Base-by-base conservation (phyloP, 2,113 vertebrate genomes). In the Zosterops hypoxanthus region DNA sequence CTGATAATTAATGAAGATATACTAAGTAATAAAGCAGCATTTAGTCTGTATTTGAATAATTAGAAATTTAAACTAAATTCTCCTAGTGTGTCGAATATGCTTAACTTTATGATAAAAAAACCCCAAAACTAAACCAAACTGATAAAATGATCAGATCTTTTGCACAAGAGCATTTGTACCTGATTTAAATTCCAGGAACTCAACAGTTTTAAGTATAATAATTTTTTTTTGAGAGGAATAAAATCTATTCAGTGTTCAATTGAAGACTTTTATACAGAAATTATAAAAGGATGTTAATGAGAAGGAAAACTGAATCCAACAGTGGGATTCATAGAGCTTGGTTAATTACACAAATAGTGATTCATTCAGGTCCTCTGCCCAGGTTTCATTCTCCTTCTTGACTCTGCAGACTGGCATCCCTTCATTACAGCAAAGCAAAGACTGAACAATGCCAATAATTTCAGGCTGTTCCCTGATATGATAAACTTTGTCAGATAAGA, bases 1-100 rank as follows among this genome's bases (percentile, higher is more conserved):
- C 66, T 92, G 93, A 92, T 95, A 94, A 95, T 94, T 95, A 93
- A 93, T 88, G 71, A 76, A 94, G 85, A 95, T 86, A 70, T 59
- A 89, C 75, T 91, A 93, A 91, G 52, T 41, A 95, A 80, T 90
- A 93, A 94, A 72, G 57, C 26, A 61, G 57, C 46, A 93, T 92
- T 95, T 90, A 55, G 71, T 86, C 66, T 90, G 14, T 70, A 88
- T 95, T 96, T 93, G 82, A 94, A 95, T 91, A 92, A 95, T 94
- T 91, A 91, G 49, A 91, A 92, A 91, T 90, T 83, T 86, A 90
- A 89, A 94, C 73, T 47, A 71, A 93, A 81, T 85, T 94, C 36
- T 95, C 55, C 39, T 63, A 88, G 60, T 92, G 70, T 95, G 94
- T 92, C 66, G 12, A 96, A 91, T 82, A 95, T 21, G 84, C 61